These are phyloP conservation scores for Sycophila sp. DNA, from an alignment of 1,140 invertebrate genomes.

Conservation along the genomic window DNA sequence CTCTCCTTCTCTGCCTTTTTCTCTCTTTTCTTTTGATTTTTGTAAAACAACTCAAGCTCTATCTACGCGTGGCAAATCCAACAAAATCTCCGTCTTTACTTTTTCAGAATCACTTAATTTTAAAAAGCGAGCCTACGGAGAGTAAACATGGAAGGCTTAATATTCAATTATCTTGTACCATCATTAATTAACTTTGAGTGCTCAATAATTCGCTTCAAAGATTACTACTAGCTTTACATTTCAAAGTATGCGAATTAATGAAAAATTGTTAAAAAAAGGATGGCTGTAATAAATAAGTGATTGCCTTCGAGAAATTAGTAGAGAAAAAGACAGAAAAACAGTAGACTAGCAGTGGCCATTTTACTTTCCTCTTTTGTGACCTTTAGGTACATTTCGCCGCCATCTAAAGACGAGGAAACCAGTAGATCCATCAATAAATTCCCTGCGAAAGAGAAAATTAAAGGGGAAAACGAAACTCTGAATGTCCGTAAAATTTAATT, in stretches of 20 bases:
- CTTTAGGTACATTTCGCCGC: background rate
- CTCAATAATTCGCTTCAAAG: too few relatives aligned
- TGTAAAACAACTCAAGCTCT: background rate
- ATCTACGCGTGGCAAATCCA: background rate
- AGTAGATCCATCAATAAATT: background rate
- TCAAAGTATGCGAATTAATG: too few relatives aligned
- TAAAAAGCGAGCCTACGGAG: too few relatives aligned
- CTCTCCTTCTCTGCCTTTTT: background rate
- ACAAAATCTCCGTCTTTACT: too few relatives aligned
- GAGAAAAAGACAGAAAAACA: background rate
- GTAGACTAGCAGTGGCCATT: background rate
- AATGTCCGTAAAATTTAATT: too few relatives aligned
- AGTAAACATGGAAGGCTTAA: too few relatives aligned
- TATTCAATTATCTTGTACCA: slow-evolving; percentile 5
- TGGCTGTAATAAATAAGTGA: background rate
- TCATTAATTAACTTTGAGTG: too few relatives aligned
- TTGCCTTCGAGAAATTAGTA: background rate
- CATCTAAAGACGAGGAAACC: background rate
- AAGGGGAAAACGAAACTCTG: background rate
- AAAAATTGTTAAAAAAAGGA: too few relatives aligned
- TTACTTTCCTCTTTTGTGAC: background rate
- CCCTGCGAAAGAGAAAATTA: background rate
- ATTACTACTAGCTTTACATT: too few relatives aligned
- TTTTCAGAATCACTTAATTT: too few relatives aligned
- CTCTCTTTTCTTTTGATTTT: background rate